Conservation (phyloP, 1,140 invertebrate genomes). For the Akabosia matsudoensis region DNA sequence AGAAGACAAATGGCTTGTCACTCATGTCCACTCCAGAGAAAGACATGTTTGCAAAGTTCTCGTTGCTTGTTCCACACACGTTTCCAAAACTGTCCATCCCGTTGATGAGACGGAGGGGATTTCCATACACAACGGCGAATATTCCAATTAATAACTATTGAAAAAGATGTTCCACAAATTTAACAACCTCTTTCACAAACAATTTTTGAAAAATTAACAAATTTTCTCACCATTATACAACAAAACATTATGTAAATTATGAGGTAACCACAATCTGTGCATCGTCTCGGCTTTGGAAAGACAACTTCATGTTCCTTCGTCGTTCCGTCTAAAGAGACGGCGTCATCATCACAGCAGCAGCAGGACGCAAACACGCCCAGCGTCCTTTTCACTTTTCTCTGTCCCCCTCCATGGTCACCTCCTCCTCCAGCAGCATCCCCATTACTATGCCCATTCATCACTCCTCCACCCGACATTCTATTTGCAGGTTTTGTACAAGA, state of each 20-base stretch:
- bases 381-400: not conserved
- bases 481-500: not conserved
- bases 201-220: slow-evolving; percentile 27
- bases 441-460: not conserved
- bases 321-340: not conserved
- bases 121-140: slow-evolving; percentile 84
- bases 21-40: slow-evolving; percentile 75
- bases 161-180: slow-evolving; percentile 43
- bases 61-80: slow-evolving; percentile 80
- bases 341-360: not conserved
- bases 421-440: not conserved
- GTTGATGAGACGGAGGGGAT: slow-evolving; percentile 79
- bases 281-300: slow-evolving; percentile 49
- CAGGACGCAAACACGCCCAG: not conserved
- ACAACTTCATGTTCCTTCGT: slow-evolving; percentile 17
- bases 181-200: not conserved
- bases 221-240: slow-evolving; percentile 74
- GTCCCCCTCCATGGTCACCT: not conserved
- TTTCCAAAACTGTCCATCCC: slow-evolving; percentile 96
- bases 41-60: slow-evolving; percentile 67
- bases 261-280: slow-evolving; percentile 83
- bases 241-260: slow-evolving; percentile 79
- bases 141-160: slow-evolving; percentile 74
- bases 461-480: not conserved
- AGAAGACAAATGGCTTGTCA: slow-evolving; percentile 75